Conservation (phyloP, 2,888 invertebrate genomes). For the Miltochrista miniata region DNA sequence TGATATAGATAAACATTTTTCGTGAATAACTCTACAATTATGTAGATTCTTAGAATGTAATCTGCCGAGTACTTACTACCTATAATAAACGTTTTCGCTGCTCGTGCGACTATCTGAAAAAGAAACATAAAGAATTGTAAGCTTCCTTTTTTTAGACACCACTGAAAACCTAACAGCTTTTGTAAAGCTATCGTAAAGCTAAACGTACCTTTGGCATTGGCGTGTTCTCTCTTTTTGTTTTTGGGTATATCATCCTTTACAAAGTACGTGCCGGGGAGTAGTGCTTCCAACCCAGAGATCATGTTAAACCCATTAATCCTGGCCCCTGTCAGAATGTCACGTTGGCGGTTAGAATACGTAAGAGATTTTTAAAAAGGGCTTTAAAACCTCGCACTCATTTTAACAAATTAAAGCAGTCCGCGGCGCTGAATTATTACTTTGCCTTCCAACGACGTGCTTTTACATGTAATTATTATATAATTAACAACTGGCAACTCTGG, state of each 20-base stretch:
- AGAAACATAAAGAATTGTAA: too few species aligned
- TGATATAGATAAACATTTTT: too few species aligned
- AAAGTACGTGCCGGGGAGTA: not conserved
- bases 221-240: not conserved
- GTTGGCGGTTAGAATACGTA: conserved; percentile 9
- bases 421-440: not conserved
- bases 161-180: not conserved
- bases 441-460: not conserved
- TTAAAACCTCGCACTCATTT: conserved; percentile 5
- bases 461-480: not conserved
- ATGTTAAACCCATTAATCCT: conserved; percentile 7
- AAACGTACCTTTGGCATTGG: not conserved
- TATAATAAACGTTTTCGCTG: too few species aligned
- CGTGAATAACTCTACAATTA: too few species aligned
- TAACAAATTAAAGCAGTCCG: conserved; percentile 5
- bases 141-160: too few species aligned
- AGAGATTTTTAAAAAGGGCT: conserved; percentile 12
- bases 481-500: not conserved
- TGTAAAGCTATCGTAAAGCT: not conserved
- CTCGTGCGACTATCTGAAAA: too few species aligned
- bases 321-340: conserved; percentile 8
- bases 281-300: conserved; percentile 3
- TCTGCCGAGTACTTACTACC: too few species aligned
- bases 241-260: conserved; percentile 2
- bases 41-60: too few species aligned